Base-by-base conservation (phyloP, 2,888 invertebrate species). In the Allacma fusca region DNA sequence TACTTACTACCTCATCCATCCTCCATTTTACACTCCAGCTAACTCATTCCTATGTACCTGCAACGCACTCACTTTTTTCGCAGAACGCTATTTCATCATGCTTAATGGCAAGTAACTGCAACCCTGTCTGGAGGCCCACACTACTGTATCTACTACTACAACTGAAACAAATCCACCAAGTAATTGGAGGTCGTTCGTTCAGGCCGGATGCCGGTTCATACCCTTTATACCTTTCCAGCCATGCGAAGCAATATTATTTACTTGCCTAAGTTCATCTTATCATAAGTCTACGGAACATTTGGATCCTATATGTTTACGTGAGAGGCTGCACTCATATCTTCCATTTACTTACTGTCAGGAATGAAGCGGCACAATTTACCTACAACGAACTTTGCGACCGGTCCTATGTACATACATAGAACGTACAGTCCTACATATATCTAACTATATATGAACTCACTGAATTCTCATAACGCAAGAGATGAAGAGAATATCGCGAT, bases 121-220 rank as follows among this genome's bases (percentile, higher is more conserved):
- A n/a, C 16, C 50, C n/a, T 50, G 50, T 50, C 19, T 19, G 9
- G 4, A 5, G 19, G n/a, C 50, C 19, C 2, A 12, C 19, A 50
- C 50, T 50, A 50, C 50, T 12, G 50, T 50, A 13, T 40, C 34
- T 34, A 7, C 34, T 34, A 7, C 34, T 34, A 9, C 9, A 9
- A 24, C 13, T 62, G 62, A 62, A 62, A 62, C 62, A 62, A 62
- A 24, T 24, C 23, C 62, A 62, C 23, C 24, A 26, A 62, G 62
- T 62, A 62, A 62, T 62, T 62, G 21, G 62, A 59, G 59, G 59
- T 59, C 59, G n/a, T 59, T n/a, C 59, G 40, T 40, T 40, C 40
- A 13, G 16, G 50, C n/a, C 50, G 16, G 50, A 50, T 50, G 50
- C 50, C 50, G 50, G 50, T 16, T 50, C 50, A n/a, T 50, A 50